Conservation (phyloP, 2,888 invertebrate genomes). For the Phrixothrix hirtus region DNA sequence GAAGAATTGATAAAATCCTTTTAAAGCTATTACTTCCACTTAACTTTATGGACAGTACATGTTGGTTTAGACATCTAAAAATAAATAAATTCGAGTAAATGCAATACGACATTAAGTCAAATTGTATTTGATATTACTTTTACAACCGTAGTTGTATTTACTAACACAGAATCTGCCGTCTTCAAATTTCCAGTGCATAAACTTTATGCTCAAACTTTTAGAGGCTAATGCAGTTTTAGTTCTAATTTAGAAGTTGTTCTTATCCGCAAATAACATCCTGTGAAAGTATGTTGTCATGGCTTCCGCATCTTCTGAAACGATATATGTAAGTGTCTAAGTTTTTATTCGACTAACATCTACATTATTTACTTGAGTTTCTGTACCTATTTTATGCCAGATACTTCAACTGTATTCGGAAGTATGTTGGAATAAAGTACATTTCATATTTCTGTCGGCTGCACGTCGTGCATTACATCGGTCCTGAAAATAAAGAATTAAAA, state of each 20-base stretch:
- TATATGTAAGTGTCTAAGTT: slow-evolving; percentile 13
- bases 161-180: too few species aligned
- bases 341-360: slow-evolving; percentile 11
- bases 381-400: slow-evolving; percentile 22
- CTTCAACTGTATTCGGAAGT: slow-evolving; percentile 15
- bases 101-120: too few species aligned
- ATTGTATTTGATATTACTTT: too few species aligned
- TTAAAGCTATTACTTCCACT: too few species aligned
- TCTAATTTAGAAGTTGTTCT: slow-evolving; percentile 10
- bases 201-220: too few species aligned
- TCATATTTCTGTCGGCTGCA: slow-evolving; percentile 24
- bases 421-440: slow-evolving; percentile 16
- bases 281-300: slow-evolving; percentile 7
- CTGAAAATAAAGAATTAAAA: slow-evolving; percentile 13
- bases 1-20: too few species aligned
- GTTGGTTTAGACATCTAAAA: too few species aligned
- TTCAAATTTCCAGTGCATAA: too few species aligned
- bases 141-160: too few species aligned
- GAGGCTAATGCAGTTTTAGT: slow-evolving; percentile 17
- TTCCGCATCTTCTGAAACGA: slow-evolving; percentile 7
- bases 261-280: slow-evolving; percentile 2
- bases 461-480: slow-evolving; percentile 14
- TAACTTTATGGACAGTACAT: too few species aligned
- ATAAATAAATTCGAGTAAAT: too few species aligned
- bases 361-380: slow-evolving; percentile 21